Evolutionary conservation across 2,113 vertebrate genomes (phyloP).

Genomic region (Pogona vitticeps): DNA sequence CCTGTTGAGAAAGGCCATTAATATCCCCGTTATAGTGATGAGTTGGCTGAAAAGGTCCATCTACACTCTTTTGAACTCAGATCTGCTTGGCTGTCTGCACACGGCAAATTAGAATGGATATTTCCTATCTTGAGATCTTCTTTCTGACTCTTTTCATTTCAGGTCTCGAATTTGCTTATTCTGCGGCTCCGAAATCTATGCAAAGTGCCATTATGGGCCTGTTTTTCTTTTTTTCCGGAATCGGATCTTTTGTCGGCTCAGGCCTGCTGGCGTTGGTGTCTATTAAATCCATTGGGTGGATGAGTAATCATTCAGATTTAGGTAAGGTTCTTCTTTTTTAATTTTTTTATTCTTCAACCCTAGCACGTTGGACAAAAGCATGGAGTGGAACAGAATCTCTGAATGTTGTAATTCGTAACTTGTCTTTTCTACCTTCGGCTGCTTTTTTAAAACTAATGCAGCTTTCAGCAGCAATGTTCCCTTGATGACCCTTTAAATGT

Average conservation of each 20-base stretch:
- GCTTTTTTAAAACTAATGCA: neutral
- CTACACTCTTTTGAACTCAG: too few species aligned
- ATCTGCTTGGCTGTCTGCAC: neutral
- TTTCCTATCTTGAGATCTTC: neutral
- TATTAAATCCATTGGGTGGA: slow-evolving; percentile 89
- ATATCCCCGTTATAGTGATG: neutral
- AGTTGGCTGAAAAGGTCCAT: neutral
- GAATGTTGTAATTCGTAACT: neutral
- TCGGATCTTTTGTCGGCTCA: slow-evolving; percentile 95
- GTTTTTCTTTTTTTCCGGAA: slow-evolving; percentile 98
- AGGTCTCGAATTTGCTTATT: slow-evolving; percentile 98
- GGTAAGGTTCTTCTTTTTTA: slow-evolving; percentile 76
- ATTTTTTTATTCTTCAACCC: neutral
- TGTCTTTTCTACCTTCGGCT: neutral
- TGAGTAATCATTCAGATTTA: slow-evolving; percentile 92
- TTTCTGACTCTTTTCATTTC: slow-evolving; percentile 22
- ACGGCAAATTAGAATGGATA: neutral
- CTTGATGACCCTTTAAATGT: neutral
- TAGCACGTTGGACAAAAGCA: fast-evolving
- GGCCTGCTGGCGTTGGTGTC: slow-evolving; percentile 92
- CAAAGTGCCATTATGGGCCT: slow-evolving; percentile 98
- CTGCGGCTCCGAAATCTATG: slow-evolving; percentile 95
- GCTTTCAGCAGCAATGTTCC: neutral
- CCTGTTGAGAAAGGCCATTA: too few species aligned
- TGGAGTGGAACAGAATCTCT: neutral